Conservation (phyloP, 2,797 vertebrate genomes). For the Choloepus didactylus region DNA sequence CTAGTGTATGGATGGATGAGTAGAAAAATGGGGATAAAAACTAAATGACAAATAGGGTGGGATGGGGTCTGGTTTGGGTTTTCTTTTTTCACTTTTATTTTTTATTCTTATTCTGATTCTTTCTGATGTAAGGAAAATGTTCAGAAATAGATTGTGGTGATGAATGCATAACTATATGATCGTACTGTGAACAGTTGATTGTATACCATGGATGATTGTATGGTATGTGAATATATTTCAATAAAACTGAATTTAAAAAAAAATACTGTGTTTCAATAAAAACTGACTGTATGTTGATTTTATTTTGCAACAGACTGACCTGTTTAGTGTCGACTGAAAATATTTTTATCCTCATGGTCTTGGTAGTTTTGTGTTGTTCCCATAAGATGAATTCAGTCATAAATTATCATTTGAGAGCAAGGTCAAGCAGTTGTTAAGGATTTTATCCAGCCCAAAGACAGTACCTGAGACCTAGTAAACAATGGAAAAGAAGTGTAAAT, state of each 20-base stretch:
- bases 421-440: not conserved
- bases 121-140: no score
- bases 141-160: no score
- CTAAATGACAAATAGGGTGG: no score
- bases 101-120: no score
- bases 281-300: not conserved
- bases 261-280: not conserved
- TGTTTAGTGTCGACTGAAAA: not conserved
- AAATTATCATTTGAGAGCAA: constrained; percentile 30
- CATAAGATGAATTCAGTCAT: not conserved
- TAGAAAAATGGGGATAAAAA: no score
- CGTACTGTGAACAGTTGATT: no score
- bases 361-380: not conserved
- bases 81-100: no score
- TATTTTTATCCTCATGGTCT: not conserved
- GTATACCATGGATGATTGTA: no score
- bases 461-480: constrained; percentile 1
- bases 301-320: constrained; percentile 5
- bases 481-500: not conserved
- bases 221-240: no score
- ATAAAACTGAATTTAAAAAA: not conserved
- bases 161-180: no score
- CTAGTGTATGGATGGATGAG: no score
- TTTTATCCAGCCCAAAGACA: constrained; percentile 46
- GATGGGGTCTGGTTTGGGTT: no score